phyloP scores from a whole-genome alignment of 2,113 vertebrate genomes.

The Dasyornis broadbenti region DNA sequence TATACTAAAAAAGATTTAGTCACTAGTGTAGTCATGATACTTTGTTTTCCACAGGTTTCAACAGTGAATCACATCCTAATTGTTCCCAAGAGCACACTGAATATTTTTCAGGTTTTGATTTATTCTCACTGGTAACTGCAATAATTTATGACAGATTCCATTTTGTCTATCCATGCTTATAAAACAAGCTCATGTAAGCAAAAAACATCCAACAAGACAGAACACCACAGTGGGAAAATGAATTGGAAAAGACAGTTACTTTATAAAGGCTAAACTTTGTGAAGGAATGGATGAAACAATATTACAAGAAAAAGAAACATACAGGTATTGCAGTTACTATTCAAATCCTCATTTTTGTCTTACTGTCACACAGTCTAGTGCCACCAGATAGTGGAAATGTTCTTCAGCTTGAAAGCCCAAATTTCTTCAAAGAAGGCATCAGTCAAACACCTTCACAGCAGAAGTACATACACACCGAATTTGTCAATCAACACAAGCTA shows the following conservation, averaged over 20 bases:
- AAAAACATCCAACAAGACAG: not conserved
- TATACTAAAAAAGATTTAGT: not conserved
- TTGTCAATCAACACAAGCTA: not conserved
- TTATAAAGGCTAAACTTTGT: not conserved
- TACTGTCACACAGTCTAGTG: not conserved
- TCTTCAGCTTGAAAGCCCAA: not conserved
- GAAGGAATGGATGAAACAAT: not conserved
- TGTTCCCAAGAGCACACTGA: conserved; percentile 39
- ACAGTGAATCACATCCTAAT: conserved; percentile 46
- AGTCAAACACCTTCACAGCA: not conserved
- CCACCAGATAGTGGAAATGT: not conserved
- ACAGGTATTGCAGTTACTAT: not conserved
- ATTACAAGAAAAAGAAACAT: not conserved
- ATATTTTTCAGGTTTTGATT: conserved; percentile 46
- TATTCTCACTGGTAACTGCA: conserved; percentile 40
- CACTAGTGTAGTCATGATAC: not conserved
- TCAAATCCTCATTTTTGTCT: not conserved
- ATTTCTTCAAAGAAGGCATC: not conserved
- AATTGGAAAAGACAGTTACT: not conserved
- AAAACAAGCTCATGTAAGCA: conserved; percentile 39
- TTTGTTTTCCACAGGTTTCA: conserved; percentile 33
- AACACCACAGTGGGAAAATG: not conserved
- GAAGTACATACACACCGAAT: not conserved
- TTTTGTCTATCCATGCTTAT: not conserved
- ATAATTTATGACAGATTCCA: conserved; percentile 48